Percentiles rank a stretch among this genome's conserved stretches.
Evolutionary conservation across 2,888 invertebrate species (phyloP).

Genomic region (Cephus runcator): DNA sequence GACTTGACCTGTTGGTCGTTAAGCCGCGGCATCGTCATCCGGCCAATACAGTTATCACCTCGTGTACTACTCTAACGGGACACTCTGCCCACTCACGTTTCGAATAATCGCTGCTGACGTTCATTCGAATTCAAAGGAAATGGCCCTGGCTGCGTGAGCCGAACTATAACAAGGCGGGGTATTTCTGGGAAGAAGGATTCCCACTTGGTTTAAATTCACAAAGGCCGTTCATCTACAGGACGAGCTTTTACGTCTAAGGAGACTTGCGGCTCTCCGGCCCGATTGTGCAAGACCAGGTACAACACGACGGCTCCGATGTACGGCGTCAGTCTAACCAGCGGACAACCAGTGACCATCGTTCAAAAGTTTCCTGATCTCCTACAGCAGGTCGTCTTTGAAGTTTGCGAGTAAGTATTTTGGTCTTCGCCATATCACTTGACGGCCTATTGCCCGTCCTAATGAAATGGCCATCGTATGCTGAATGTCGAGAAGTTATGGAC

Average conservation of each 20-base stretch:
- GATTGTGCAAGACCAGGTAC: slow-evolving; percentile 88
- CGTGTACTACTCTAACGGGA: slow-evolving; percentile 59
- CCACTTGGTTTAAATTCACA: too few relatives aligned
- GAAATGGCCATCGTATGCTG: background rate
- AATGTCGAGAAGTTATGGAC: background rate
- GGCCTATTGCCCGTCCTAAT: background rate
- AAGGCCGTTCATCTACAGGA: slow-evolving; percentile 42
- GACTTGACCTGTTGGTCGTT: too few relatives aligned
- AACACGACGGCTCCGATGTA: slow-evolving; percentile 96
- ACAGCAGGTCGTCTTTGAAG: slow-evolving; percentile 93
- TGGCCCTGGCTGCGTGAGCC: too few relatives aligned
- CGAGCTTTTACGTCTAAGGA: slow-evolving; percentile 65
- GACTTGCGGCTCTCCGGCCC: slow-evolving; percentile 75
- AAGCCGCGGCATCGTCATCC: slow-evolving; percentile 38
- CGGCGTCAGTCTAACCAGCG: slow-evolving; percentile 92
- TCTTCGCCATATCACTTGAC: background rate
- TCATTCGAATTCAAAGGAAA: background rate
- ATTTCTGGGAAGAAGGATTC: too few relatives aligned
- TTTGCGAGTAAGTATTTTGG: slow-evolving; percentile 82
- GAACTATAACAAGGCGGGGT: too few relatives aligned
- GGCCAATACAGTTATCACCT: slow-evolving; percentile 62
- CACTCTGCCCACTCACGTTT: slow-evolving; percentile 53
- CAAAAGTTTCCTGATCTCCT: slow-evolving; percentile 93
- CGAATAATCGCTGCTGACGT: slow-evolving; percentile 4
- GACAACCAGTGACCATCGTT: slow-evolving; percentile 92